A percentile compares a stretch with the other conserved stretches of the same genome.
These are phyloP conservation scores for Nymphalis polychloros DNA, from an alignment of 2,888 invertebrate species.

Conservation along the genomic window DNA sequence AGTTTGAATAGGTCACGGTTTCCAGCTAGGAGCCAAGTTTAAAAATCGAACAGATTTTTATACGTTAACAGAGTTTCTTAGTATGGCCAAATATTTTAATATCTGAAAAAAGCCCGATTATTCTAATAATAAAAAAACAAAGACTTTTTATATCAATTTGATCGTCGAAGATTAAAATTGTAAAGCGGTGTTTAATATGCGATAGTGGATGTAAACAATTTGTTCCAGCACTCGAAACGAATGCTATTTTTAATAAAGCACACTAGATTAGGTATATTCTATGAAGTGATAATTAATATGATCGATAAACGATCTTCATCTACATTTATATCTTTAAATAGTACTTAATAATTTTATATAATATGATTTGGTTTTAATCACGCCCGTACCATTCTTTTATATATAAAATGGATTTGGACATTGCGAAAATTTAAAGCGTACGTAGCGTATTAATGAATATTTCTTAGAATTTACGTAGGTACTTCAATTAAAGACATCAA, in stretches of 20 bases:
- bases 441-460: neutral
- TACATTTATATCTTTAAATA: neutral
- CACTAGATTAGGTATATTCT: slow-evolving; percentile 2
- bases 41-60: slow-evolving; percentile 37
- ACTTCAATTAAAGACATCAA: slow-evolving; percentile 3
- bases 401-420: too few relatives aligned
- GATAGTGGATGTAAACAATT: slow-evolving; percentile 21
- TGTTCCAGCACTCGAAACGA: slow-evolving; percentile 19
- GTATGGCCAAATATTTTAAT: slow-evolving; percentile 35
- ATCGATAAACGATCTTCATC: neutral
- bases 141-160: neutral
- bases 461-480: neutral
- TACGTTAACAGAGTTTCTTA: slow-evolving; percentile 35
- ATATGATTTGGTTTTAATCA: too few relatives aligned
- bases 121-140: slow-evolving; percentile 8
- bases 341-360: neutral
- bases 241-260: slow-evolving; percentile 15
- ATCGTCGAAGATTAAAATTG: neutral
- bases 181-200: slow-evolving; percentile 11
- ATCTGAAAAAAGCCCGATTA: slow-evolving; percentile 17
- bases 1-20: slow-evolving; percentile 37
- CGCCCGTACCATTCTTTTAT: too few relatives aligned
- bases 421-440: too few relatives aligned
- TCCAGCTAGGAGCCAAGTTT: slow-evolving; percentile 31
- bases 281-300: neutral